Evolutionary conservation across 2,113 vertebrate species (phyloP).

Genomic region (Atractosteus spatula): DNA sequence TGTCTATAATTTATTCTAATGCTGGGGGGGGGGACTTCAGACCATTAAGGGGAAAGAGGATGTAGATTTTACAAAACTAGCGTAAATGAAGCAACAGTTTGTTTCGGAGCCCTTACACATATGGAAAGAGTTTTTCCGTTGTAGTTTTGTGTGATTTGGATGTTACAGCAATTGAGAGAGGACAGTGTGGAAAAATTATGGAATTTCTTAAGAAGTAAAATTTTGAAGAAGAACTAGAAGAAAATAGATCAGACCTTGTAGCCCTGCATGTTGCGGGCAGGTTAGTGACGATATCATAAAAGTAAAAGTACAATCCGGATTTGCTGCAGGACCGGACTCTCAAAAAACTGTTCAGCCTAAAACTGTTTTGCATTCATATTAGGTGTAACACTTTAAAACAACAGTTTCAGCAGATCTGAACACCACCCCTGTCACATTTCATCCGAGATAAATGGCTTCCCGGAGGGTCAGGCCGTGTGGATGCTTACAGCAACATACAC

Average conservation of each 20-base stretch:
- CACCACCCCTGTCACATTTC: neutral
- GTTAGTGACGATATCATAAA: no score
- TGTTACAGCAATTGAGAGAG: constrained; percentile 22
- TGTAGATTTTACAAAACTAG: constrained; percentile 44
- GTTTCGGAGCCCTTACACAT: constrained; percentile 48
- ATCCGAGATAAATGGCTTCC: neutral
- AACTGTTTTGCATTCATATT: neutral
- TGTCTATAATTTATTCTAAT: constrained; percentile 68
- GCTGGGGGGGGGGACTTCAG: constrained; percentile 44
- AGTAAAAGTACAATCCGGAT: no score
- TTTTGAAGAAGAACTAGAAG: no score
- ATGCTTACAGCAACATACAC: neutral
- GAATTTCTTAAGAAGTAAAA: no score
- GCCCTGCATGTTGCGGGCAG: no score
- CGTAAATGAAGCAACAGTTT: constrained; percentile 24
- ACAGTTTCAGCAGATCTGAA: neutral
- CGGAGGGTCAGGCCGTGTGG: neutral
- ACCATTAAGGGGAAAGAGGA: constrained; percentile 54
- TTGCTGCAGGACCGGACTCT: no score
- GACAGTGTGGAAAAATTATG: constrained; percentile 16
- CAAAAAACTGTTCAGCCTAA: no score
- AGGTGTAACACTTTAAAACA: neutral
- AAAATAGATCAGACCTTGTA: no score
- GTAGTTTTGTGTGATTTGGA: constrained; percentile 31
- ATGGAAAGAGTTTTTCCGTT: constrained; percentile 62